These are phyloP conservation scores for Tenthredo distinguenda DNA, from an alignment of 2,888 invertebrate species.

Conservation along the genomic window DNA sequence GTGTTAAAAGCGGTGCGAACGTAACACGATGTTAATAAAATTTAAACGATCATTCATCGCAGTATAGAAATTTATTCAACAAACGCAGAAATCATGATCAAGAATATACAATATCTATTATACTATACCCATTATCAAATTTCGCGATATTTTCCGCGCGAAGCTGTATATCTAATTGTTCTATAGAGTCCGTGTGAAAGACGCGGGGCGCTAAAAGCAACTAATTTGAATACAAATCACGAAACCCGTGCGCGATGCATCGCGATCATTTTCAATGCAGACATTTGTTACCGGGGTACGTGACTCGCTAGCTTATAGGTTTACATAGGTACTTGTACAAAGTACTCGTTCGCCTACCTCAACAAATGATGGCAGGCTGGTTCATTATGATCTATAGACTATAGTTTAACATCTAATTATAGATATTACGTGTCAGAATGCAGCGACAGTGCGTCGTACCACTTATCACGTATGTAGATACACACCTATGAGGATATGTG, in stretches of 20 bases:
- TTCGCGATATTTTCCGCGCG: not conserved
- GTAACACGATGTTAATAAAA: not conserved
- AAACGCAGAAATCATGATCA: not conserved
- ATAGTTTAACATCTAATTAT: not conserved
- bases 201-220: not conserved
- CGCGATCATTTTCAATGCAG: not conserved
- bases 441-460: not conserved
- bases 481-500: not conserved
- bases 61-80: not conserved
- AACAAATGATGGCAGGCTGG: not conserved
- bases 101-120: not conserved
- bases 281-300: not conserved
- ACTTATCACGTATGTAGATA: too few relatives aligned
- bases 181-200: not conserved
- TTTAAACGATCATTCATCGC: not conserved
- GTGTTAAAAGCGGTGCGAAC: not conserved
- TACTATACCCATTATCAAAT: not conserved
- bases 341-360: not conserved
- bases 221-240: not conserved
- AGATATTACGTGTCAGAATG: slow-evolving; percentile 2
- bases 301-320: not conserved
- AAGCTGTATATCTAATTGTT: not conserved
- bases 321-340: not conserved
- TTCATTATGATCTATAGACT: not conserved
- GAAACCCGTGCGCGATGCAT: not conserved